A percentile compares a stretch with the other conserved stretches of the same genome.
phyloP scores from a whole-genome alignment of 2,888 invertebrate species.

The Dolichomitus sp. region DNA sequence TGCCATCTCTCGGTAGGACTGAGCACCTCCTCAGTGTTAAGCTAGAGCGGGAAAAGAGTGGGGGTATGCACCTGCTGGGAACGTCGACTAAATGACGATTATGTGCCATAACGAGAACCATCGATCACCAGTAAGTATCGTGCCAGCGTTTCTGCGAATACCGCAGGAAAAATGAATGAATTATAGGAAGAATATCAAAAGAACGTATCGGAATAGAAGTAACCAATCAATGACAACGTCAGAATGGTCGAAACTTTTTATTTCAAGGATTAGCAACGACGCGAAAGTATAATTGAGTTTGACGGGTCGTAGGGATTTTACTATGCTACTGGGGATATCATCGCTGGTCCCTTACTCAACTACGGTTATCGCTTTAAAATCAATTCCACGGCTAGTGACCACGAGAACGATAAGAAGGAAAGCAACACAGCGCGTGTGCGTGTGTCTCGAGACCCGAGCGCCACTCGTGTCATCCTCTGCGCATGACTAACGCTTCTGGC shows the following conservation, averaged over 20 bases:
- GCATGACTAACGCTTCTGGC: conserved; percentile 11
- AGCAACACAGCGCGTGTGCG: conserved; percentile 3
- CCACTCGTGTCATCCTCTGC: conserved; percentile 12
- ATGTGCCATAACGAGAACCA: conserved; percentile 9
- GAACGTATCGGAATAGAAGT: not conserved
- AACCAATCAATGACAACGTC: not conserved
- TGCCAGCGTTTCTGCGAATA: not conserved
- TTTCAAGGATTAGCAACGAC: not conserved
- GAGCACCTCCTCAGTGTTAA: conserved; percentile 1
- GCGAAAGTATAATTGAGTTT: not conserved
- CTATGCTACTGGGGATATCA: not conserved
- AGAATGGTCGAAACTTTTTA: not conserved
- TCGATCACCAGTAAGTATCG: conserved; percentile 13
- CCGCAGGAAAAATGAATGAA: not conserved
- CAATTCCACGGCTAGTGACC: conserved; percentile 9
- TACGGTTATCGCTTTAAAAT: not conserved
- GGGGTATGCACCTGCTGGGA: not conserved
- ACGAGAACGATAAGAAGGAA: conserved; percentile 4
- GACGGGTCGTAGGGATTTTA: not conserved
- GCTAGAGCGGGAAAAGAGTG: not conserved
- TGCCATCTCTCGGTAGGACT: conserved; percentile 44
- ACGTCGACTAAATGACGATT: not conserved
- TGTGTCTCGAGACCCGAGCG: not conserved
- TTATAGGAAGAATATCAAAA: not conserved
- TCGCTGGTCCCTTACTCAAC: not conserved